Base-by-base conservation (phyloP, 2,113 vertebrate species). In the Panthera tigris region DNA sequence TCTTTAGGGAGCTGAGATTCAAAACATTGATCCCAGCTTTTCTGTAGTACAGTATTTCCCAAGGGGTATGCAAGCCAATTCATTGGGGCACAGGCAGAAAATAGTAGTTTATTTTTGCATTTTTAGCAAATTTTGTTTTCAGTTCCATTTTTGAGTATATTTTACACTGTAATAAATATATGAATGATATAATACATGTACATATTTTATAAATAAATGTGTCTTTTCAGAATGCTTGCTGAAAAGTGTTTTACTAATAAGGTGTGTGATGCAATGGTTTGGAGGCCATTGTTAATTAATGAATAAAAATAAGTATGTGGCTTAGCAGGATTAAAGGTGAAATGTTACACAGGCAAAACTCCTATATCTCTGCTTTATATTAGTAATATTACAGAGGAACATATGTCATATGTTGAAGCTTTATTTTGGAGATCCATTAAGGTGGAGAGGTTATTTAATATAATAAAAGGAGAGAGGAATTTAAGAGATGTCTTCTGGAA, bases 141-240 rank as follows among this genome's bases (percentile, higher is more conserved):
- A 71, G 45, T 89, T 95, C 33, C 87, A 76, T 74, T 83, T 86
- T 68, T 76, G 29, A 74, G 33, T 94, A 27, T 71, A 19, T 92
- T 89, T 92, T 68, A 55, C 13, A 82, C n/a, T 66, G 11, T 91
- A 86, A 95, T 95, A 27, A 69, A 68, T 63, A 63, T 88, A 83
- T 83, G 88, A 78, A 13, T 57, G 71, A 33, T 57, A 23, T 48
- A 74, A 61, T 41, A 55, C 4, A 52, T 45, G 29, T 65, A 52
- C 18, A 21, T 36, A 88, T 61, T 69, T 92, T 92, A 76, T 79
- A 96, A 95, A 88, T 19, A 91, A 57, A 57, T 86, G 8, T 41
- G 41, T 87, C 16, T 73, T 71, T 94, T 86, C 15, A 31, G 74
- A 66, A 91, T 66, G 66, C n/a, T 94, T 68, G 12, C 45, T 91